A percentile compares a stretch with the other conserved stretches of the same genome.
phyloP scores from a whole-genome alignment of 2,113 vertebrate species.

The Protobothrops flavoviridis region DNA sequence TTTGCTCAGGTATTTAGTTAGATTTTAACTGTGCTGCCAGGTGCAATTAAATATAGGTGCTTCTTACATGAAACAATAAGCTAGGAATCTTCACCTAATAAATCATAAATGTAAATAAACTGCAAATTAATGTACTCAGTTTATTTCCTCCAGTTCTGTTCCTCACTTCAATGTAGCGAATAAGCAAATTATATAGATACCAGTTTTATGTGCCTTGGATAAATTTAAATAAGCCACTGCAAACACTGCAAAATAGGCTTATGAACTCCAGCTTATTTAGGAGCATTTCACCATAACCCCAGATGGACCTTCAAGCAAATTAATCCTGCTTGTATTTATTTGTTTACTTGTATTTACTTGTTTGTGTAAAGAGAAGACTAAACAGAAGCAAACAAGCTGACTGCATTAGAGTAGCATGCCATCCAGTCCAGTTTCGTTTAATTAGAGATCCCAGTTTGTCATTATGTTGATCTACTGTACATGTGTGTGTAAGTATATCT shows the following conservation, averaged over 20 bases:
- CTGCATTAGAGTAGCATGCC: background rate
- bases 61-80: background rate
- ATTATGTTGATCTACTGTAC: background rate
- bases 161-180: background rate
- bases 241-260: background rate
- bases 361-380: background rate
- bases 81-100: background rate
- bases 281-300: background rate
- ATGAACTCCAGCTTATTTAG: background rate
- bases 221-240: background rate
- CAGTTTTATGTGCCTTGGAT: background rate
- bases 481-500: background rate
- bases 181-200: background rate
- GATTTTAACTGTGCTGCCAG: background rate
- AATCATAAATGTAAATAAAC: background rate
- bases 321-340: background rate
- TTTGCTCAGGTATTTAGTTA: background rate
- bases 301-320: background rate
- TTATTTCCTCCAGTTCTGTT: background rate
- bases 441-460: background rate
- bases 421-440: background rate
- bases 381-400: background rate
- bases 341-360: background rate
- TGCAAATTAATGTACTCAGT: too few species aligned
- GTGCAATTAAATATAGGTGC: background rate